Conservation (phyloP, 2,113 vertebrate genomes). For the Crypturellus undulatus region DNA sequence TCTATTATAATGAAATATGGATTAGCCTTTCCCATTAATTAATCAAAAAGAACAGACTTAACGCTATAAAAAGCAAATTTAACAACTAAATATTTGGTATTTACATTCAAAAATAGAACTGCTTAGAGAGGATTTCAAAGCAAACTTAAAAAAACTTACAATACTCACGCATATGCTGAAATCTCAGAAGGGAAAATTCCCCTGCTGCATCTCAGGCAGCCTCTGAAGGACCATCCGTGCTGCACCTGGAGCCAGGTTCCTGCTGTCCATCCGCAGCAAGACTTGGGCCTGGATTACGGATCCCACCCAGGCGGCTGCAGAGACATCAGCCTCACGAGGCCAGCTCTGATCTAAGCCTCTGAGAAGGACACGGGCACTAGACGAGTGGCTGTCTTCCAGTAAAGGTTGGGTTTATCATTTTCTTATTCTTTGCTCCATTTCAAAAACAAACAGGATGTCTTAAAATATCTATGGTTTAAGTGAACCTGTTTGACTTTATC, state of each 20-base stretch:
- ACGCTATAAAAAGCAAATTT: neutral
- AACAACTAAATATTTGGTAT: neutral
- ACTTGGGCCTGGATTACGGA: neutral
- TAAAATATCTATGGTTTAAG: constrained; percentile 17
- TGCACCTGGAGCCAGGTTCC: neutral
- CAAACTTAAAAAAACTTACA: neutral
- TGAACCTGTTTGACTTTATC: constrained; percentile 1
- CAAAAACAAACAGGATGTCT: constrained; percentile 35
- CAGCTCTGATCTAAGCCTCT: neutral
- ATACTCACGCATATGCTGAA: neutral
- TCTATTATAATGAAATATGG: neutral
- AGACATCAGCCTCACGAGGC: fast-evolving
- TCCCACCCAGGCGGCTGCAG: neutral
- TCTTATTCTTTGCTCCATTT: neutral
- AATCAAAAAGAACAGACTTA: neutral
- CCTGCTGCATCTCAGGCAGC: neutral
- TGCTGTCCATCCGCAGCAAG: neutral
- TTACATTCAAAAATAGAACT: neutral
- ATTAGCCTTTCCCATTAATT: neutral
- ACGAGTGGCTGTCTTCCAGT: neutral
- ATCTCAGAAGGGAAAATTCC: neutral
- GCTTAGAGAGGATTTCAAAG: neutral
- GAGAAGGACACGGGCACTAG: too few relatives aligned
- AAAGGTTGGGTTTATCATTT: neutral
- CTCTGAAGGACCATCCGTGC: neutral